Conservation (phyloP, 2,888 invertebrate species). For the Nephrotoma appendiculata region DNA sequence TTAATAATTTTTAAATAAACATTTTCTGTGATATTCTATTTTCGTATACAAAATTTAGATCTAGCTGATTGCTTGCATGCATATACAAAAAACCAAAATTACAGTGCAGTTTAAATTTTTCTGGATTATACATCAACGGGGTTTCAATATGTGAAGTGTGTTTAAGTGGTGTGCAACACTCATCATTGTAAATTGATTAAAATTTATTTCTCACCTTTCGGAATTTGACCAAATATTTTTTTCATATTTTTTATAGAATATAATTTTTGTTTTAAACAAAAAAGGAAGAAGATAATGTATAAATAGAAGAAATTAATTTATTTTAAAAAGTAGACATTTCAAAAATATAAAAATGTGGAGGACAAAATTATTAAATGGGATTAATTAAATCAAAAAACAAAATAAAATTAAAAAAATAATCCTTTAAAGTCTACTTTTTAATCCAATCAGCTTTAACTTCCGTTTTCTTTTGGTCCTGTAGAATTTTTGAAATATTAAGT, state of each 20-base stretch:
- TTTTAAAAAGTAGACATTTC: background rate
- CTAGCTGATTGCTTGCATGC: background rate
- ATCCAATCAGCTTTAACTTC: conserved; percentile 5
- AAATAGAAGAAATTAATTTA: background rate
- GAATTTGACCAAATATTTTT: background rate
- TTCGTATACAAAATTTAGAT: background rate
- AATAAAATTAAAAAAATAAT: background rate
- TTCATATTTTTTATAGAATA: background rate
- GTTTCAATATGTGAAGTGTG: background rate
- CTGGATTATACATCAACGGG: background rate
- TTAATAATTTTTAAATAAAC: background rate
- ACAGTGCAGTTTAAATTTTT: background rate
- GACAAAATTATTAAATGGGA: background rate
- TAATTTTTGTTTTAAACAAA: background rate
- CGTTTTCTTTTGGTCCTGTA: background rate
- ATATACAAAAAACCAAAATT: background rate
- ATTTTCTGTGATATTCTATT: background rate
- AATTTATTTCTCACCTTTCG: background rate
- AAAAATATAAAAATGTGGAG: background rate
- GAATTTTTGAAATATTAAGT: background rate
- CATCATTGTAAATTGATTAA: background rate
- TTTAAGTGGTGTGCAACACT: background rate
- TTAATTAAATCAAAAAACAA: background rate
- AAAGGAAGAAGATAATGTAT: background rate
- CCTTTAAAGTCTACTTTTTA: background rate